Evolutionary conservation across 2,113 vertebrate species (phyloP), one percentile per base, ranked within the genome.

Genomic region (Tenrec ecaudatus): DNA sequence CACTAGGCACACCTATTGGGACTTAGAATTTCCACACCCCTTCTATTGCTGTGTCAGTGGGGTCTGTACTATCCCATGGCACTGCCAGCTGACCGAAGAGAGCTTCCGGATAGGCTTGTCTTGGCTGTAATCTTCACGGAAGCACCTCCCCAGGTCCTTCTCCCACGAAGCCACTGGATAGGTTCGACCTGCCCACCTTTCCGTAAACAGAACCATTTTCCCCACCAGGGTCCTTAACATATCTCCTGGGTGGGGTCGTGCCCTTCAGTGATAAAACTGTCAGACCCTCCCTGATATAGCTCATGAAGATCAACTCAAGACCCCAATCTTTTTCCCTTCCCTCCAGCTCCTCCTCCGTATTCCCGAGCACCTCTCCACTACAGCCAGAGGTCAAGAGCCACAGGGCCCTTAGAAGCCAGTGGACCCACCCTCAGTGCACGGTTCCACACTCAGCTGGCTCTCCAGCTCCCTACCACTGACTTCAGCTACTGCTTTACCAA

Each of bases 301-400:
- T 77, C 4, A 12, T 53, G 68, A 79, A 27, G 47, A 2, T 62
- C 10, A 58, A 31, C 2, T 82, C 17, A 6, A 69, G 57, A 0
- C 22, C 5, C 57, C 73, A 0, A 29, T 36, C 31, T 23, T 19
- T 47, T 4, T 0, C 0, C 14, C 23, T 7, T 0, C 0, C 0
- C 58, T 6, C 7, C 60, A 80, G 36, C 25, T 73, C 0, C 6
- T 53, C 69, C 60, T 25, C 40, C 60, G 3, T 3, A 36, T 47
- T 4, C n/a, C 23, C 64, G 25, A 62, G 36, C 62, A 16, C 3
- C 2, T 22, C 22, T 68, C 29, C 11, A 7, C 4, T 16, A n/a
- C 8, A 66, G 29, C 47, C 31, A 1, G 0, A 0, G 11, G 53
- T 7, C 22, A 4, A 53, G 14, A 78, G 27, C n/a, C 73, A 16